Evolutionary conservation across 1,140 invertebrate species (phyloP), one percentile per base, ranked within the genome.

Genomic region (Antheraea mylitta): DNA sequence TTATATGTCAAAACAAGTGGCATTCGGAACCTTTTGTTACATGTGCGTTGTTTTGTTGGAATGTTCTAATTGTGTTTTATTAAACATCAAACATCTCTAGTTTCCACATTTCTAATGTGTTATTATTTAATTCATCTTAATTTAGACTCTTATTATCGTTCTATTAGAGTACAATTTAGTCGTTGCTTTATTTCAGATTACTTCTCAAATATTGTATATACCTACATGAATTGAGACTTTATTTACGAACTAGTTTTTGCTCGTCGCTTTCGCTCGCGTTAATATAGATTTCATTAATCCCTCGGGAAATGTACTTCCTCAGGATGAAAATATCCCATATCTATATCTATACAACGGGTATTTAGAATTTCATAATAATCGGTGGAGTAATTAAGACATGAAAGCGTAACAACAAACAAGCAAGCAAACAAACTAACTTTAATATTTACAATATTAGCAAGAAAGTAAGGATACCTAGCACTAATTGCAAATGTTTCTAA

Each of bases 1-100:
- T 87, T 87, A 85, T 84, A 85, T 85, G 77, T 84, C 85, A 82
- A 82, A 87, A 85, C 82, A 83, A 83, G 78, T 85, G 81, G 75
- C 79, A 83, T 80, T 79, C 77, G 77, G 70, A 80, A 78, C 79
- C 75, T 83, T 84, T 84, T 80, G 77, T 78, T 80, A 80, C 72
- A 69, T 73, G 73, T 79, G 77, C 77, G 59, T 76, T 69, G 65
- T 74, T 53, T 77, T 68, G 64, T 30, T 73, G 64, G 66, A 64
- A 64, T 63, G 61, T 60, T 10, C 18, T 60, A 60, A 53, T 60
- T 30, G 13, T 22, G 18, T 22, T 60, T 60, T 60, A 30, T 22
- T 60, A 30, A 19, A 18, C 18, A 60, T 60, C 9, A 60, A 30
- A 22, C 18, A 60, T 22, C 18, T 60, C 11, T 16, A 16, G 9